Base-by-base conservation (phyloP, 1,140 invertebrate species). In the Steinernema khuongi region DNA sequence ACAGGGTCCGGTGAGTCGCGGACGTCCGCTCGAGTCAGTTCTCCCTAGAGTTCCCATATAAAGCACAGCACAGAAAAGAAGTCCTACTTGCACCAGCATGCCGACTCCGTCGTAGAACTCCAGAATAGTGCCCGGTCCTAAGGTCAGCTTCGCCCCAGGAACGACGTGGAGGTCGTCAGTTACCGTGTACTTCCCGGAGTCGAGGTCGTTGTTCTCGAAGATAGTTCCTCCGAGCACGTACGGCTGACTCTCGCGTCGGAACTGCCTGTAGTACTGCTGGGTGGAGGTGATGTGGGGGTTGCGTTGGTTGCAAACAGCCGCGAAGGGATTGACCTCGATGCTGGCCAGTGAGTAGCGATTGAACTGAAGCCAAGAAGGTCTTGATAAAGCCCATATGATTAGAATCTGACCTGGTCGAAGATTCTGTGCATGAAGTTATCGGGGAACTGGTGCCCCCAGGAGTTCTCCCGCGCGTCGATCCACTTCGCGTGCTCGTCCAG, bases 401-500 rank as follows among this genome's bases (percentile, higher is more conserved):
- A 31, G 28, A 18, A 4, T 0, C 60, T n/a, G 67, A 81, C 80
- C 77, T 83, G 83, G 76, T 84, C 83, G 71, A 85, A 84, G 67
- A 84, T 85, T 28, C 81, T 72, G 19, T 79, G 69, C 92, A 75
- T 91, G 89, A 0, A 88, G 88, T 79, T 88, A n/a, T 74, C 66
- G 11, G 72, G 78, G 22, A 81, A 74, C 28, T 79, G 76, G 66
- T 82, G 91, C 18, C 94, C 93, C 75, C 97, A 89, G 92, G 94
- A 99, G 83, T 99, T 99, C 80, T 90, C 92, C 1, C 92, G 92
- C 75, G 93, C 95, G 85, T 97, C 93, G 7, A 99, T 92, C n/a
- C 90, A 88, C 86, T 92, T 91, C 79, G 93, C 94, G 82, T 96
- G 95, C 85, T 97, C 94, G 80, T 92, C 90, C 1, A 97, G 87